Evolutionary conservation across 2,797 vertebrate species (phyloP).

Genomic region (Falco naumanni): DNA sequence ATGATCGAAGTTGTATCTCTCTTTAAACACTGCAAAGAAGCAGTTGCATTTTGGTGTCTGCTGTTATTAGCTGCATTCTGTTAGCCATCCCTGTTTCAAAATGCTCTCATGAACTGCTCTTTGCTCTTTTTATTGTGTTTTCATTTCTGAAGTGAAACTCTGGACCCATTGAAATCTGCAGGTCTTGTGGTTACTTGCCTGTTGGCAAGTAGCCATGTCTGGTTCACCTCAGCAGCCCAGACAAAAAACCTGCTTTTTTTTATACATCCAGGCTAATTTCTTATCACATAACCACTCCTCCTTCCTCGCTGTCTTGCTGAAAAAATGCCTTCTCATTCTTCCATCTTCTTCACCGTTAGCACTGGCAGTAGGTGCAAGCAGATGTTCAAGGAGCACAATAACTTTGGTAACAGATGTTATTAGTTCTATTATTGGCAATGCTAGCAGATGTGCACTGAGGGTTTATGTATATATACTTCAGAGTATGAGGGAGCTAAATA

Average conservation of each 20-base stretch:
- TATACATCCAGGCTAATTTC: not conserved
- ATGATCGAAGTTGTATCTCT: not conserved
- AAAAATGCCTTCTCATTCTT: not conserved
- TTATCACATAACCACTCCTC: not conserved
- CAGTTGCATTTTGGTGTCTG: not conserved
- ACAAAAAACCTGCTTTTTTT: not conserved
- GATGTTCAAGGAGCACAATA: not conserved
- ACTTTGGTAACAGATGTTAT: not conserved
- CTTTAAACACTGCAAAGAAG: not conserved
- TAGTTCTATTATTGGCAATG: not conserved
- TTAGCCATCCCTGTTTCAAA: not conserved
- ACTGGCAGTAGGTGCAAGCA: not conserved
- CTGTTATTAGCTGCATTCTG: not conserved
- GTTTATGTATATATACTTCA: not conserved
- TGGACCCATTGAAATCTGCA: not conserved
- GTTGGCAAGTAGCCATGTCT: not conserved
- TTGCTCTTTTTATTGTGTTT: not conserved
- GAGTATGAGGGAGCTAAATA: not conserved
- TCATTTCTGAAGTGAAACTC: not conserved
- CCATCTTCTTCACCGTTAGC: not conserved
- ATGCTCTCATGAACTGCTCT: not conserved
- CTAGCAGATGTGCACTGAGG: not conserved
- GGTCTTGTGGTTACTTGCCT: not conserved
- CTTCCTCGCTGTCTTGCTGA: not conserved
- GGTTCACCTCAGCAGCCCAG: not conserved